Evolutionary conservation across 2,113 vertebrate genomes (phyloP).

Genomic region (Rhinoderma darwinii): DNA sequence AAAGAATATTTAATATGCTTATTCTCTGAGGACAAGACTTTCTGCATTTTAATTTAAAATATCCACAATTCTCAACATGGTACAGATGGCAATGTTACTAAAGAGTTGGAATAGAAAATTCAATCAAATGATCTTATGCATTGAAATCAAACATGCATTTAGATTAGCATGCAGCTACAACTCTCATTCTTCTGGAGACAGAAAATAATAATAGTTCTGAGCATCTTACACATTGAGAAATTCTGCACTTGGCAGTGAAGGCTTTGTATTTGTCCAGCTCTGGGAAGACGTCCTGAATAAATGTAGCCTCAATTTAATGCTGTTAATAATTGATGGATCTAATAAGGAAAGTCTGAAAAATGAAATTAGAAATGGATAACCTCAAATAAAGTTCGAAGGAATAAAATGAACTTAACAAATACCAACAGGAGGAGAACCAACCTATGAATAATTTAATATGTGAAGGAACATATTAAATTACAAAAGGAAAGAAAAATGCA

Average conservation of each 20-base stretch:
- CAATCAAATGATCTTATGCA: conserved; percentile 55
- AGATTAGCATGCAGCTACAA: conserved; percentile 36
- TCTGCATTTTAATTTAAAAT: conserved; percentile 54
- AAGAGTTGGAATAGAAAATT: conserved; percentile 50
- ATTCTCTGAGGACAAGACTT: conserved; percentile 48
- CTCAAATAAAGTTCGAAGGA: conserved; percentile 56
- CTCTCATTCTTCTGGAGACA: conserved; percentile 16
- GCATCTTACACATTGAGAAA: conserved; percentile 15
- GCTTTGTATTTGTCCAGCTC: conserved; percentile 53
- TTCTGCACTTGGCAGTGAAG: conserved; percentile 39
- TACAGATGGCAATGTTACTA: conserved; percentile 51
- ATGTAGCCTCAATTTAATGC: conserved; percentile 55
- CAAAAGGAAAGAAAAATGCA: conserved; percentile 45
- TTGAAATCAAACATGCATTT: conserved; percentile 47
- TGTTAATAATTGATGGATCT: conserved; percentile 60
- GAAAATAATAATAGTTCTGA: conserved; percentile 34
- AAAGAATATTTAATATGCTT: conserved; percentile 54
- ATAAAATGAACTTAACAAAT: conserved; percentile 59
- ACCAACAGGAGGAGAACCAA: conserved; percentile 51
- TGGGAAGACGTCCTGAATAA: conserved; percentile 38
- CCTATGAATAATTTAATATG: conserved; percentile 56
- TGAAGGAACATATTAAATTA: conserved; percentile 46
- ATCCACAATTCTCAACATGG: conserved; percentile 51
- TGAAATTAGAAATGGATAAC: conserved; percentile 57
- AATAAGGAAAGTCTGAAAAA: conserved; percentile 56